Base-by-base conservation (phyloP, 2,888 invertebrate species). In the Anticlea derivata region DNA sequence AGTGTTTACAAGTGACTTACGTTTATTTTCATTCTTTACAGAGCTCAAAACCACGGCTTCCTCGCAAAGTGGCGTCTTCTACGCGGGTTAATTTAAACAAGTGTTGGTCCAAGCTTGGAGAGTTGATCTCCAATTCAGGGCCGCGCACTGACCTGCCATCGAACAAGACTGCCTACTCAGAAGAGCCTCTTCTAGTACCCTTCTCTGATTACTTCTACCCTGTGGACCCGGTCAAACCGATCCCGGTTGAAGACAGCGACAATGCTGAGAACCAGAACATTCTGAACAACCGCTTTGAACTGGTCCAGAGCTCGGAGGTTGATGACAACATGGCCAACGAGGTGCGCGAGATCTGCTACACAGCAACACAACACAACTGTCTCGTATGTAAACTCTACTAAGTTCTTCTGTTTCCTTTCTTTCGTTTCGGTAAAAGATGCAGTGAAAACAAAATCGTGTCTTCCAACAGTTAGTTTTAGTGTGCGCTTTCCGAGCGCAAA, bases 101-200 rank as follows among this genome's bases (percentile, higher is more conserved):
- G 76, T 93, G 93, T 77, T 94, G 93, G 93, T 89, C 92, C 59
- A 92, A 92, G 73, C 92, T 94, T 59, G 93, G 93, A 65, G 91
- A 91, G 55, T 77, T 92, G 60, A 88, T 92, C 73, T 86, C 91
- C 63, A 86, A 91, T 61, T 68, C 86, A 23, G 75, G 82, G 50
- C 81, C 87, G 1, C 83, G 82, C 68, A 64, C 83, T 75, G 83
- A 87, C 80, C 86, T 89, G 75, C 86, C 86, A 82, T 85, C 84
- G 71, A 79, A 83, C 65, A 87, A 87, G 83, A 85, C 86, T 84
- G 86, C 77, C 60, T 82, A 83, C 65, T 66, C 78, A 58, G 87
- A 86, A 63, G 87, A 87, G 70, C 87, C 88, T 51, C 73, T 86
- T 55, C 63, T 87, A 48, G 69, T 88, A 61, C 81, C 83, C 56